These are phyloP conservation scores for Cromileptes altivelis DNA, from an alignment of 2,113 vertebrate genomes.

Conservation along the genomic window DNA sequence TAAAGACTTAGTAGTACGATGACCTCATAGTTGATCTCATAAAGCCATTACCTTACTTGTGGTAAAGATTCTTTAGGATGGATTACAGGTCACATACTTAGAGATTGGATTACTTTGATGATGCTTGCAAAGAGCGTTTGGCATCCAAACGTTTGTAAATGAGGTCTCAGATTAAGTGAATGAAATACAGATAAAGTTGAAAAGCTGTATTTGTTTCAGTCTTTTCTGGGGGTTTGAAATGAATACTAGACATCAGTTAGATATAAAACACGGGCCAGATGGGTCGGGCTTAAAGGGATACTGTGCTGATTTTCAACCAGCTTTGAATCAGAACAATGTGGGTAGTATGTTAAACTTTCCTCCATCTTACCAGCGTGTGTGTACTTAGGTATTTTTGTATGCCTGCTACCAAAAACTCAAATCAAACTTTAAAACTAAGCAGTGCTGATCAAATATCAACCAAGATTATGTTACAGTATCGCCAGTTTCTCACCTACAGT, in stretches of 20 bases:
- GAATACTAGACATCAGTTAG: neutral
- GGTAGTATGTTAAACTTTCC: too few species aligned
- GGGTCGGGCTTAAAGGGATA: neutral
- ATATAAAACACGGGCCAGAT: neutral
- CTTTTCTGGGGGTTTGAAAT: neutral
- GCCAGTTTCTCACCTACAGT: too few species aligned
- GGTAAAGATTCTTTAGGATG: conserved; percentile 50
- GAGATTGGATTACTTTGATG: conserved; percentile 44
- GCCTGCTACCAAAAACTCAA: too few species aligned
- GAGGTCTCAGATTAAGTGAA: conserved; percentile 27
- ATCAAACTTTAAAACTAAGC: too few species aligned
- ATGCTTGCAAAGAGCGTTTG: conserved; percentile 8
- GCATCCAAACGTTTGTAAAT: conserved; percentile 27
- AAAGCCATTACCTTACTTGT: conserved; percentile 58
- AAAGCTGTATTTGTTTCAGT: neutral
- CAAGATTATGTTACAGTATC: too few species aligned
- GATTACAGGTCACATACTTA: conserved; percentile 52
- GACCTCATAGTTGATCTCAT: conserved; percentile 58
- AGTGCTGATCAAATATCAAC: too few species aligned
- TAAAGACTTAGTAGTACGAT: conserved; percentile 5
- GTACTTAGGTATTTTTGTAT: too few species aligned
- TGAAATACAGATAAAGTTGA: conserved; percentile 17
- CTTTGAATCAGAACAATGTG: too few species aligned
- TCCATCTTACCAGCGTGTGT: too few species aligned
- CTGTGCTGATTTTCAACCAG: too few species aligned